Base-by-base conservation (phyloP, 2,888 invertebrate species). In the Trissolcus japonicus region DNA sequence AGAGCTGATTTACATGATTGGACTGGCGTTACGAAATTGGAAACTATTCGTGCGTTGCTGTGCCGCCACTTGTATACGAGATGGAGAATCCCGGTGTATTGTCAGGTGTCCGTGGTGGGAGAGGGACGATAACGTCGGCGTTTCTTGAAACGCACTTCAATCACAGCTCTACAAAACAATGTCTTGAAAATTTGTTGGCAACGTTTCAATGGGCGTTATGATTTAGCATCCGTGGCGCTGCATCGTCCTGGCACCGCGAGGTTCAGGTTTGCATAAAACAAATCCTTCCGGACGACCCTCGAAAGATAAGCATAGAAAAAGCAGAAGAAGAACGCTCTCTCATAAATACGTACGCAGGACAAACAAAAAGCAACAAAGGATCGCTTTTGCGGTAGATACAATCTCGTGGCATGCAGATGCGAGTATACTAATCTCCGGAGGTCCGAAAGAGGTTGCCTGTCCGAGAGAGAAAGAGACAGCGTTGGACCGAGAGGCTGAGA, bases 1-100 rank as follows among this genome's bases (percentile, higher is more conserved):
- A 81, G 80, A 66, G 82, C 85, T 87, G 88, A 88, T 88, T 89
- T 89, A 88, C 88, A 89, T 88, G 88, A 88, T 88, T 88, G 88
- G 86, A 88, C 87, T 83, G 88, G 84, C 86, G 85, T 87, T 85
- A 84, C 87, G 87, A 86, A 88, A 88, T 88, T 88, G 87, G 9
- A 87, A 88, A 88, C 86, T 84, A 81, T 80, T 65, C 80, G 60
- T 53, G 66, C 61, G 50, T 13, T 53, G 74, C 55, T 78, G 73
- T 71, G 71, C 71, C 73, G 69, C 72, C 59, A 76, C 79, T 78
- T 80, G 80, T 80, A 76, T 35, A 75, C 71, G 62, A 76, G 77
- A 80, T 80, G 78, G 78, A 81, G 78, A 80, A 79, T 76, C 75
- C 16, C 65, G 57, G 9, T 74, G 74, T 74, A 66, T 69, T 68